Percentiles rank a stretch among this genome's conserved stretches.
Evolutionary conservation across 2,888 invertebrate species (phyloP).

Genomic region (Didymodactylos carnosus): DNA sequence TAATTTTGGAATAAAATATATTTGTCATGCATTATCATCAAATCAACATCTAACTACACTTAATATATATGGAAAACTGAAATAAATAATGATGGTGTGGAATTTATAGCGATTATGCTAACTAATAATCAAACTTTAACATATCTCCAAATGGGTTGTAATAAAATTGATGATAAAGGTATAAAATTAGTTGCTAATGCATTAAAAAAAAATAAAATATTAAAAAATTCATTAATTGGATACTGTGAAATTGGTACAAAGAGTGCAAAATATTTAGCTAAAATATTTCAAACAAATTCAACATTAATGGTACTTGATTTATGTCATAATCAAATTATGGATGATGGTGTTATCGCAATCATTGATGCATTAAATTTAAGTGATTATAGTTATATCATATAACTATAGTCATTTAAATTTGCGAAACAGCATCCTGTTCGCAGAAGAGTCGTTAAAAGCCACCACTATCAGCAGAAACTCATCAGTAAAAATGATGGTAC

Average conservation of each 20-base stretch:
- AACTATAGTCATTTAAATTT: too few relatives aligned
- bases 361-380: too few relatives aligned
- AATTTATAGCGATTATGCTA: neutral
- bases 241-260: neutral
- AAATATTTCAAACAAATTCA: neutral
- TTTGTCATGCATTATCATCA: neutral
- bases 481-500: too few relatives aligned
- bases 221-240: neutral
- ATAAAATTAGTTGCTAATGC: neutral
- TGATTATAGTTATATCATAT: too few relatives aligned
- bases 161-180: neutral
- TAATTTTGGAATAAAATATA: neutral
- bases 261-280: neutral
- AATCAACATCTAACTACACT: neutral
- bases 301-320: neutral
- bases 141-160: neutral
- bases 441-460: too few relatives aligned
- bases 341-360: neutral
- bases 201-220: neutral
- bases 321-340: neutral
- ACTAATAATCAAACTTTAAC: neutral
- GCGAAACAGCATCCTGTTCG: too few relatives aligned
- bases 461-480: too few relatives aligned
- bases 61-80: neutral
- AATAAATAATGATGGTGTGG: neutral